phyloP scores from a whole-genome alignment of 2,113 vertebrate species.

The Oreochromis niloticus region DNA sequence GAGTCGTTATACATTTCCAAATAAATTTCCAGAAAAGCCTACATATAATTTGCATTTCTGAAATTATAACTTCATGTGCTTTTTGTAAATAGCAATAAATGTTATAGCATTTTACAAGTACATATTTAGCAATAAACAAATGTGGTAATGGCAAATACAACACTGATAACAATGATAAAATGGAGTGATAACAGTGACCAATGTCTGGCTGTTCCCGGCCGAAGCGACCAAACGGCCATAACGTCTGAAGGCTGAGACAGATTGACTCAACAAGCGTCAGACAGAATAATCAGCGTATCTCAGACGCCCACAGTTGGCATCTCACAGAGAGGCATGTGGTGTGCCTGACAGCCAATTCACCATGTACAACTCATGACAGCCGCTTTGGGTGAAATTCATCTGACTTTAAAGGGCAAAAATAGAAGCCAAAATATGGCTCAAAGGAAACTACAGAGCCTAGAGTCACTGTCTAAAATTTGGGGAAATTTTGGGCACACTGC shows the following conservation, averaged over 20 bases:
- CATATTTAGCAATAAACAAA: not conserved
- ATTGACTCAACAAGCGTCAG: constrained; percentile 17
- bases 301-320: constrained; percentile 12
- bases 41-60: not conserved
- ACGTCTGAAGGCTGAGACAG: not conserved
- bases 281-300: not conserved
- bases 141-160: not conserved
- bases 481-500: not conserved
- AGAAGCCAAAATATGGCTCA: not conserved
- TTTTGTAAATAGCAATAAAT: not conserved
- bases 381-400: not conserved
- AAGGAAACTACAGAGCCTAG: not conserved
- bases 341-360: not conserved
- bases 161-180: not conserved
- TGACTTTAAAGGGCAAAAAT: not conserved
- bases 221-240: not conserved
- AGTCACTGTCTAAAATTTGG: not conserved
- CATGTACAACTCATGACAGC: not conserved
- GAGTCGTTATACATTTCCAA: not conserved
- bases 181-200: not conserved
- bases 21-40: not conserved
- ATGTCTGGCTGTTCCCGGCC: not conserved
- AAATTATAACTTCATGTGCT: accelerated
- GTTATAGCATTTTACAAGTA: not conserved
- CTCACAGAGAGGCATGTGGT: constrained; percentile 11